A percentile compares a stretch with the other conserved stretches of the same genome.
Conservation (phyloP, 2,113 vertebrate species). For the Illadopsis cleaveri region DNA sequence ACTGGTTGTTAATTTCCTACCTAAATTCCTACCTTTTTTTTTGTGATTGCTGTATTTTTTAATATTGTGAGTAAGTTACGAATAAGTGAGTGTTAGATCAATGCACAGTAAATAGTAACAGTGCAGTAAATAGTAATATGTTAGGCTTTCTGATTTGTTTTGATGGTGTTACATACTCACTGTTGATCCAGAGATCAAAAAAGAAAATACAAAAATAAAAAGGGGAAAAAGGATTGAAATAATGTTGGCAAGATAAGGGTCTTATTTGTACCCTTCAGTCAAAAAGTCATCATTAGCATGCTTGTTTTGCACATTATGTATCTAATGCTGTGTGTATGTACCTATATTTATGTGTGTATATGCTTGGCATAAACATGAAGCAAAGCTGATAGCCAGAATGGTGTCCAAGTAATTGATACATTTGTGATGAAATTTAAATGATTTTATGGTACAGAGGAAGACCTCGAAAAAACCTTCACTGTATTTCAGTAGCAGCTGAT, state of each 20-base stretch:
- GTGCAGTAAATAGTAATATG: rapidly evolving
- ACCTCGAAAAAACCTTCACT: background rate
- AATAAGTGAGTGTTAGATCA: background rate
- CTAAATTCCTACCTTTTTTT: background rate
- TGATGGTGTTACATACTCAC: background rate
- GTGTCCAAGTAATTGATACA: background rate
- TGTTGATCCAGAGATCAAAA: background rate
- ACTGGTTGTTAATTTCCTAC: background rate
- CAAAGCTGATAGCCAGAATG: background rate
- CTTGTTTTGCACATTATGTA: background rate
- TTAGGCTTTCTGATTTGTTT: background rate
- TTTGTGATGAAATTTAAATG: background rate
- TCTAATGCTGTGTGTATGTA: background rate
- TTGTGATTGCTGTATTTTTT: background rate
- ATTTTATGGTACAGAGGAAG: background rate
- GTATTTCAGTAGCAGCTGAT: background rate
- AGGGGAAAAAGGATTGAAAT: background rate
- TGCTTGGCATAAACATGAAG: background rate
- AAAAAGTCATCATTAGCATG: background rate
- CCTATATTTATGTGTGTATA: background rate
- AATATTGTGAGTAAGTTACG: background rate
- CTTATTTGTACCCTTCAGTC: background rate
- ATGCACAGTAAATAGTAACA: rapidly evolving
- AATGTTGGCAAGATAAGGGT: background rate
- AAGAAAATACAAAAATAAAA: background rate